A percentile compares a stretch with the other conserved stretches of the same genome.
Conservation (phyloP, 2,113 vertebrate species). For the Cyanoramphus novaezelandiae region DNA sequence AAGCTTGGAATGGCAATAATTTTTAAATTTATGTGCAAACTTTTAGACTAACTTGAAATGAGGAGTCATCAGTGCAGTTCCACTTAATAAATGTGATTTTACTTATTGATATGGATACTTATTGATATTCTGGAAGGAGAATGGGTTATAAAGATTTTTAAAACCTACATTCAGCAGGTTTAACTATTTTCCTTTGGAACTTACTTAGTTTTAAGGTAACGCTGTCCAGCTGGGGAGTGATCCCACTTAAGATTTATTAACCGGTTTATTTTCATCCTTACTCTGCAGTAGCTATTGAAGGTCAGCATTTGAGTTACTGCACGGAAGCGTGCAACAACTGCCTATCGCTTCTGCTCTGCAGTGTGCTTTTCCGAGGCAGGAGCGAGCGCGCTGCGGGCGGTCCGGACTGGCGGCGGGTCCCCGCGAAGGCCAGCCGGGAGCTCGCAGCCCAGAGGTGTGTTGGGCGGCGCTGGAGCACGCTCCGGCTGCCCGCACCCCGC, state of each 20-base stretch:
- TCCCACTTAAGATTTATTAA: neutral
- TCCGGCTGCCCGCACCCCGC: neutral
- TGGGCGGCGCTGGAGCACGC: too few species aligned
- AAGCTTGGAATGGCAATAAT: neutral
- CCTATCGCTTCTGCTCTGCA: neutral
- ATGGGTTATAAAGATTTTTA: neutral
- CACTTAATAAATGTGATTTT: neutral
- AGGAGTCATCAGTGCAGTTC: neutral
- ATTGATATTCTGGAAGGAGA: neutral
- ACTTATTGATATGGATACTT: neutral
- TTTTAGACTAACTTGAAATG: neutral
- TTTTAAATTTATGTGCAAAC: neutral
- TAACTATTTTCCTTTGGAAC: neutral
- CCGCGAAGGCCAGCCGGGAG: neutral
- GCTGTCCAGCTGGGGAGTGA: neutral
- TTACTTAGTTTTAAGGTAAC: neutral
- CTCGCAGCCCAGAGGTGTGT: neutral
- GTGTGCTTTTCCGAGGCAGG: neutral
- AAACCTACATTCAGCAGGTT: neutral
- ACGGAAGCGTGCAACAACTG: accelerated
- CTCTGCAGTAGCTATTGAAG: accelerated
- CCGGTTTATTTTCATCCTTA: neutral
- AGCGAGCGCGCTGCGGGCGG: neutral
- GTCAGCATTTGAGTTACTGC: neutral
- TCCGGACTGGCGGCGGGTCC: too few species aligned